Percentiles rank a stretch among this genome's conserved stretches.
These are phyloP conservation scores for Gallinago solitaria DNA, from an alignment of 2,797 vertebrate species.

Conservation along the genomic window DNA sequence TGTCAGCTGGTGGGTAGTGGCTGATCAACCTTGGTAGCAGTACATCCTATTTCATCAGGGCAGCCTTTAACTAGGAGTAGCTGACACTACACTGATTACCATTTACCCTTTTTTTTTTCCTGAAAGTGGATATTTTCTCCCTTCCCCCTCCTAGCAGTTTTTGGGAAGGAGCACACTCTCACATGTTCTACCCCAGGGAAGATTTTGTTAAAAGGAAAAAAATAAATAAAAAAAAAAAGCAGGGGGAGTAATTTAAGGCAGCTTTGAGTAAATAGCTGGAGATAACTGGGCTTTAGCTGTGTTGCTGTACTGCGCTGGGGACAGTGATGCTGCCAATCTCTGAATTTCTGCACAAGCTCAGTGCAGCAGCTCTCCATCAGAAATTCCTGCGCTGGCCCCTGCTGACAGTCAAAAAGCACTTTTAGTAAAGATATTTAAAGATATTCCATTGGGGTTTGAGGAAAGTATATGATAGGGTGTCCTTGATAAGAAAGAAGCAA, in stretches of 20 bases:
- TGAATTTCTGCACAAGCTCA: not conserved
- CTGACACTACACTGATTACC: not conserved
- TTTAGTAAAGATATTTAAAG: not conserved
- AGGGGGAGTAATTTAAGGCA: not conserved
- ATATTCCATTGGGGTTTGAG: not conserved
- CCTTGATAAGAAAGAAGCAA: not conserved
- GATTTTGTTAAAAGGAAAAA: not conserved
- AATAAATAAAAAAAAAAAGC: not conserved
- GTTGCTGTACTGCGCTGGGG: not conserved
- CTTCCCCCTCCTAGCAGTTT: not conserved
- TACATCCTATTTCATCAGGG: not conserved
- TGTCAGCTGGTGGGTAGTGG: not conserved
- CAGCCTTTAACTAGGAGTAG: not conserved
- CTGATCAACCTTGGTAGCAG: not conserved
- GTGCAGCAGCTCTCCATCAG: not conserved
- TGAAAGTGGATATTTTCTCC: not conserved
- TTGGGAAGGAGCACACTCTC: not conserved
- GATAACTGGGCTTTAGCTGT: not conserved
- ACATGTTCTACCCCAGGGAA: not conserved
- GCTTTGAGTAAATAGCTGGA: not conserved
- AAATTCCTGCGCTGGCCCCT: not conserved
- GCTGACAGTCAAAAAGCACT: not conserved
- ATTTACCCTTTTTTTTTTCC: accelerated
- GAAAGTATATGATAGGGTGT: not conserved
- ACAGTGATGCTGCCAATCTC: not conserved